A percentile compares a stretch with the other conserved stretches of the same genome.
Conservation (phyloP, 1,140 invertebrate species). For the Pseudachorutes palmiensis region DNA sequence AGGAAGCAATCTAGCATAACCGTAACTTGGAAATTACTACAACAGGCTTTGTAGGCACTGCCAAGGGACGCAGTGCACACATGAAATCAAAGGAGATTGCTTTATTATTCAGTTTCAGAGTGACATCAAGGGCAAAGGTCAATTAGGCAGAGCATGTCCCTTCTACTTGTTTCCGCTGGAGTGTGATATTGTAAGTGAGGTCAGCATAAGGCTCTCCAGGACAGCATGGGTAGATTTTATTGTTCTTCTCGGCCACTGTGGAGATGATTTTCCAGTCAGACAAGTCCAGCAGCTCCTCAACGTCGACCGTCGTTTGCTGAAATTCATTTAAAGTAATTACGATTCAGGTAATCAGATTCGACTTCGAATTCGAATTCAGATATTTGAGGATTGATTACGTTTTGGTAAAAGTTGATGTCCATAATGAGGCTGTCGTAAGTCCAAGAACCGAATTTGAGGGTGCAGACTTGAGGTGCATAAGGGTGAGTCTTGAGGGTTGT, state of each 20-base stretch:
- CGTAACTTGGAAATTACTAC: no score
- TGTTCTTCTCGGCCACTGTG: neutral
- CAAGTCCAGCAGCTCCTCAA: neutral
- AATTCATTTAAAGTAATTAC: conserved; percentile 3
- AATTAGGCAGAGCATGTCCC: no score
- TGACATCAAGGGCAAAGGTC: neutral
- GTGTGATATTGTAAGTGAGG: neutral
- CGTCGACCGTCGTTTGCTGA: neutral
- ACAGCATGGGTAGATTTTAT: neutral
- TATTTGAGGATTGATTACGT: conserved; percentile 2
- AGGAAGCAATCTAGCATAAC: no score
- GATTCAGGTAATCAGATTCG: no score
- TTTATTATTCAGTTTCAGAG: no score
- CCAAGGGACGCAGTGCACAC: no score
- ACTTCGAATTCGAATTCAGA: no score
- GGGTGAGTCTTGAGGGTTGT: conserved; percentile 13
- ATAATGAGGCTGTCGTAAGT: conserved; percentile 18
- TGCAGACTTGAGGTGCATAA: conserved; percentile 21
- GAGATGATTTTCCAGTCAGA: neutral
- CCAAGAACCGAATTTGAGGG: conserved; percentile 28
- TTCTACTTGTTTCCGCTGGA: neutral
- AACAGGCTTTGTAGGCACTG: no score
- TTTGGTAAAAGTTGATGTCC: conserved; percentile 16
- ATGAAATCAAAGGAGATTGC: no score
- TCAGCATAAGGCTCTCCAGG: neutral